Evolutionary conservation across 2,797 vertebrate genomes (phyloP), one percentile per base, ranked within the genome.

Genomic region (Pseudopleuronectes americanus): DNA sequence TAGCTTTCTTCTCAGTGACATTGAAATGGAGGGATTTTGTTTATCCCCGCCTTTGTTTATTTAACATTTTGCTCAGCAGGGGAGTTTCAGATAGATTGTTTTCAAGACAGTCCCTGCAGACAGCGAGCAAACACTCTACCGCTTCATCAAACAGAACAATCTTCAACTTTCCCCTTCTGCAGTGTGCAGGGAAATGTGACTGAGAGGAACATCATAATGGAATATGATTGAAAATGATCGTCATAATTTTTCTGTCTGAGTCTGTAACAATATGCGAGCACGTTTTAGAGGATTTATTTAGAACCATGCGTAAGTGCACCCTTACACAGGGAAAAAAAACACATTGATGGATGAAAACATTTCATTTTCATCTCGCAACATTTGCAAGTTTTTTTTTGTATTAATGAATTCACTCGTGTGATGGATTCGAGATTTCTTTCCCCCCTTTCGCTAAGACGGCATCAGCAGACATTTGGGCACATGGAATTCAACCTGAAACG

Each of bases 11-110:
- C 92, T 93, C 89, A 64, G 90, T 94, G 94, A 95, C 94, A 94
- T 95, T 94, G 93, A 94, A 95, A 95, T 93, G 90, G 93, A 90
- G 92, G 89, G 93, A 95, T 95, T 95, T 95, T 95, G 93, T 95
- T 94, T 94, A 95, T 95, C 93, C 92, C 86, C 69, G 89, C 92
- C 92, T 94, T 94, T 95, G 94, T 95, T 95, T 94, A 95, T 94
- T 94, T 94, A 94, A 94, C 94, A 95, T 94, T 94, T 95, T 91
- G 92, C 94, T 91, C 93, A 94, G 93, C 89, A 84, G 94, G 94
- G 91, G 90, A 93, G 92, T 93, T 94, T 94, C 92, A 94, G 92
- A 94, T 93, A 93, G 94, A 93, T 94, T 94, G 94, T 95, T 94
- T 95, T 94, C 90, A 93, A 94, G 92, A 93, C 93, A 90, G 90